A percentile compares a stretch with the other conserved stretches of the same genome.
Evolutionary conservation across 2,797 vertebrate genomes (phyloP).

Genomic region (Craterocephalus amniculus): DNA sequence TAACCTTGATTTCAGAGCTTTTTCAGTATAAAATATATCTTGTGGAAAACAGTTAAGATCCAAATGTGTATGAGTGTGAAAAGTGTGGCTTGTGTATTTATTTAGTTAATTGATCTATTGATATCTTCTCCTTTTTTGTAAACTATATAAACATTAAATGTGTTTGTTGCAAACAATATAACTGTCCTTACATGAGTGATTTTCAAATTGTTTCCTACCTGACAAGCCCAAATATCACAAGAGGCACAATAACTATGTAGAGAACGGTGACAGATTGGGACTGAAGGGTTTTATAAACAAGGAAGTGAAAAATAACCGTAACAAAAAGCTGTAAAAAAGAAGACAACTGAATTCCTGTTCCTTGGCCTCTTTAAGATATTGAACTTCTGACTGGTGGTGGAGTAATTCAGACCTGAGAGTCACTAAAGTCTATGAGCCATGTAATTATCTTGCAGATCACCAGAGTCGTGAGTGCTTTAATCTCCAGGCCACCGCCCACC

Average conservation of each 20-base stretch:
- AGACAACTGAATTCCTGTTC: neutral
- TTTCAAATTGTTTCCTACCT: neutral
- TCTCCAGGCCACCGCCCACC: neutral
- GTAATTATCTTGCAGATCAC: too few relatives aligned
- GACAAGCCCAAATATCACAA: neutral
- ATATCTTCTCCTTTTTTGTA: neutral
- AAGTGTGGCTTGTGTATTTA: neutral
- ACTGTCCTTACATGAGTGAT: neutral
- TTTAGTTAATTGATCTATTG: neutral
- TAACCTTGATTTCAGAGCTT: conserved; percentile 33
- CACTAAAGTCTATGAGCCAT: too few relatives aligned
- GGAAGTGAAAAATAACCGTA: neutral
- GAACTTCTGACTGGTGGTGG: neutral
- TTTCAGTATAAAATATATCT: conserved; percentile 15
- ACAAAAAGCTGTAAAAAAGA: neutral
- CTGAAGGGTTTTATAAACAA: neutral
- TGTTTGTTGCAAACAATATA: neutral
- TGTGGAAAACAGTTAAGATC: conserved; percentile 14
- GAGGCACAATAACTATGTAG: neutral
- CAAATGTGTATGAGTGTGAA: neutral
- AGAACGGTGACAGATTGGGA: neutral
- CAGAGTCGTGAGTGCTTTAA: too few relatives aligned
- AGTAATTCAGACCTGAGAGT: neutral
- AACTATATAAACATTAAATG: conserved; percentile 1
- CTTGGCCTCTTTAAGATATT: neutral